These are phyloP conservation scores for Syrista parreyssii DNA, from an alignment of 2,888 invertebrate species.

Conservation along the genomic window DNA sequence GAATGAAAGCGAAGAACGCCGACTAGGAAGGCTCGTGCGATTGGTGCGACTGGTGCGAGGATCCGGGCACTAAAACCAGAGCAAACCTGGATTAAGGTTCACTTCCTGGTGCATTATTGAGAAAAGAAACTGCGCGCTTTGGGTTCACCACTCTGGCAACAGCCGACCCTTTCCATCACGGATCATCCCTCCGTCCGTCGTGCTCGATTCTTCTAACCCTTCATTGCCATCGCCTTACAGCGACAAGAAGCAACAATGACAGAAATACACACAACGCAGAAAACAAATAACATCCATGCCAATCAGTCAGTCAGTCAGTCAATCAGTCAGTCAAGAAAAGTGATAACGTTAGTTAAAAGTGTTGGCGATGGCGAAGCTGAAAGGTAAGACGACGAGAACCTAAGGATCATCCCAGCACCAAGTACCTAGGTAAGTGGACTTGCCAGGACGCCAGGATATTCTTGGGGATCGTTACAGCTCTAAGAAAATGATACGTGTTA, in stretches of 20 bases:
- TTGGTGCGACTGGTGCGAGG: slow-evolving; percentile 21
- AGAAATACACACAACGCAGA: background rate
- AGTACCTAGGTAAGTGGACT: background rate
- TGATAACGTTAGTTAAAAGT: background rate
- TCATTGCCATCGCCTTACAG: background rate
- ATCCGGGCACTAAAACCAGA: slow-evolving; percentile 29
- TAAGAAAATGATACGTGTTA: slow-evolving; percentile 17
- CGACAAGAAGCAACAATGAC: background rate
- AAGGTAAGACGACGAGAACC: background rate
- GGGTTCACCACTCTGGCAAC: background rate
- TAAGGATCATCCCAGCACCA: background rate
- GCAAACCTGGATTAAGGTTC: slow-evolving; percentile 42
- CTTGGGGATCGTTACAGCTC: background rate
- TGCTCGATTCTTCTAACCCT: background rate
- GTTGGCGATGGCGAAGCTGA: background rate
- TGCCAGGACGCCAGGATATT: slow-evolving; percentile 3
- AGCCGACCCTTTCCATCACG: background rate
- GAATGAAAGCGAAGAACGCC: slow-evolving; percentile 24
- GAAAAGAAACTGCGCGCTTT: background rate
- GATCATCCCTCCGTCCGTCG: background rate
- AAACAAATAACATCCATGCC: background rate
- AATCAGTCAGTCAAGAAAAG: background rate
- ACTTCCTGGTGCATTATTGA: background rate
- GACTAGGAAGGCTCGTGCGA: slow-evolving; percentile 14
- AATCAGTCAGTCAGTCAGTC: background rate